A percentile compares a stretch with the other conserved stretches of the same genome.
These are phyloP conservation scores for Sinohyriopsis cumingii DNA, from an alignment of 2,888 invertebrate genomes.

Conservation along the genomic window DNA sequence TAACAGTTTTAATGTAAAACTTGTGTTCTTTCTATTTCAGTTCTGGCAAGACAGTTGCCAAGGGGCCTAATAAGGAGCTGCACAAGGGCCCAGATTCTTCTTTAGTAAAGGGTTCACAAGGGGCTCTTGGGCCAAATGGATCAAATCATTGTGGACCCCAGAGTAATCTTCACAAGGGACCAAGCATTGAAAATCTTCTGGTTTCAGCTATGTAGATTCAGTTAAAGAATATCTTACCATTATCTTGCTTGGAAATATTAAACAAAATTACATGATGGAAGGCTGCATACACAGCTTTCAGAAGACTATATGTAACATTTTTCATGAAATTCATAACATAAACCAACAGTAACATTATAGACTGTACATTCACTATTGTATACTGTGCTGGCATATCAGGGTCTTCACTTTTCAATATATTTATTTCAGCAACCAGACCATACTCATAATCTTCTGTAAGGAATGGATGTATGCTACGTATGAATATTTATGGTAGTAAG, in stretches of 20 bases:
- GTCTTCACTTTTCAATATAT: no score
- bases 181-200: slow-evolving; percentile 22
- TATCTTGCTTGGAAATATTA: no score
- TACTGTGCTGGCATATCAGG: no score
- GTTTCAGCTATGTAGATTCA: slow-evolving; percentile 12
- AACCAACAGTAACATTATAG: no score
- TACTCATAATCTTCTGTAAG: no score
- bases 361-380: no score
- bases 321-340: no score
- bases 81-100: slow-evolving; percentile 40
- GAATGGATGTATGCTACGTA: not conserved
- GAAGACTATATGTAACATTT: no score
- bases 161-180: slow-evolving; percentile 12
- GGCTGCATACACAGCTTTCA: no score
- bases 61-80: slow-evolving; percentile 44
- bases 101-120: slow-evolving; percentile 39
- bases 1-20: no score
- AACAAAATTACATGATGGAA: no score
- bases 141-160: slow-evolving; percentile 43
- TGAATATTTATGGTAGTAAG: not conserved
- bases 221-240: not conserved
- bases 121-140: slow-evolving; percentile 47
- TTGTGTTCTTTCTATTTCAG: slow-evolving; percentile 21
- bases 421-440: no score
- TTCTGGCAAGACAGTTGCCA: slow-evolving; percentile 28